These are phyloP conservation scores for Diachrysia chrysitis DNA, from an alignment of 2,888 invertebrate genomes.

Conservation along the genomic window DNA sequence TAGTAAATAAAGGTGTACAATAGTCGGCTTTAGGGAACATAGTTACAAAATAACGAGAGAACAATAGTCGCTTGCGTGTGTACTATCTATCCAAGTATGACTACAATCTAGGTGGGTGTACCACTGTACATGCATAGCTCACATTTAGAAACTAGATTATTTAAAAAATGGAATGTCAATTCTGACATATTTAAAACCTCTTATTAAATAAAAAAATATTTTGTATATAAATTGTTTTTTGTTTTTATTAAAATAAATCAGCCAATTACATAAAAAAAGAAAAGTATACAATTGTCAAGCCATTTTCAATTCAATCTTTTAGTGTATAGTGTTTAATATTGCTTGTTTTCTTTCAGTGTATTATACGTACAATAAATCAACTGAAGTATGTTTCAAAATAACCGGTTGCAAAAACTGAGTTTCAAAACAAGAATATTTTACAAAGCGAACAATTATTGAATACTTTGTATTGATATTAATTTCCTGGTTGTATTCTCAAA, in stretches of 20 bases:
- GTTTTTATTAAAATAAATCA: too few species aligned
- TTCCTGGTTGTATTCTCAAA: not conserved
- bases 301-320: too few species aligned
- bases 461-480: not conserved
- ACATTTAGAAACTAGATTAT: not conserved
- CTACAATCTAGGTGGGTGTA: conserved; percentile 9
- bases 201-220: too few species aligned
- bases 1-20: conserved; percentile 31
- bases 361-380: not conserved
- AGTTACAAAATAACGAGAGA: conserved; percentile 25
- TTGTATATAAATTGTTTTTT: too few species aligned
- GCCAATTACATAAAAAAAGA: too few species aligned
- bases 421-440: not conserved
- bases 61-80: conserved; percentile 36
- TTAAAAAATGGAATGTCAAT: not conserved
- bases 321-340: not conserved
- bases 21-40: conserved; percentile 12
- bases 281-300: too few species aligned
- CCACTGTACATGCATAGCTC: not conserved
- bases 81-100: conserved; percentile 17
- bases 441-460: conserved; percentile 1
- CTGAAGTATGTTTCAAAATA: not conserved
- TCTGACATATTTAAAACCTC: not conserved
- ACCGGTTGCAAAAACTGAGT: not conserved
- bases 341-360: not conserved